Percentiles rank a stretch among this genome's conserved stretches.
Conservation (phyloP, 1,140 invertebrate species). For the Holotrichia oblita region DNA sequence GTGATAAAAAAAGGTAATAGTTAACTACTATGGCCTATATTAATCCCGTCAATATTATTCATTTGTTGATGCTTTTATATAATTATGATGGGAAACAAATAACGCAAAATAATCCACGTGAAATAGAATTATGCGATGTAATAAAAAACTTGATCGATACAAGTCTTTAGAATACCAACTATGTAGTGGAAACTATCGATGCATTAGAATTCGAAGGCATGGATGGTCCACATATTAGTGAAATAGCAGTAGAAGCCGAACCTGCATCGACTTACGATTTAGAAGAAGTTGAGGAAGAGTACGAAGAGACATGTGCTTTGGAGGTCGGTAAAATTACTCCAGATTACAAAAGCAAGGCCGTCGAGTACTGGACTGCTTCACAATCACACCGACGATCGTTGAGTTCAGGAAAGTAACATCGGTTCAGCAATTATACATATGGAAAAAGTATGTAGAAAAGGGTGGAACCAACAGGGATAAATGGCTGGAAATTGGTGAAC, state of each 20-base stretch:
- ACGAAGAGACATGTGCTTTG: neutral
- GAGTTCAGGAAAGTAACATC: neutral
- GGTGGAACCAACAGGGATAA: neutral
- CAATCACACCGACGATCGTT: neutral
- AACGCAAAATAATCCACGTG: constrained; percentile 4
- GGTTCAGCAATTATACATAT: constrained; percentile 3
- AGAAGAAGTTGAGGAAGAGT: neutral
- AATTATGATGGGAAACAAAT: constrained; percentile 3
- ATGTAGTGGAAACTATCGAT: neutral
- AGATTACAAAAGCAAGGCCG: neutral
- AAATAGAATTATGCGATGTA: neutral
- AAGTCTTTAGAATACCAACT: neutral
- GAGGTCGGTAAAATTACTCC: neutral
- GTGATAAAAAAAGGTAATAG: too few relatives aligned
- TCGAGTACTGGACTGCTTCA: neutral
- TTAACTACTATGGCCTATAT: too few relatives aligned
- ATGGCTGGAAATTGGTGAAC: neutral
- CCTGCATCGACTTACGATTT: constrained; percentile 3
- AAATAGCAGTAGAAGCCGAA: neutral
- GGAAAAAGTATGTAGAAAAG: constrained; percentile 10
- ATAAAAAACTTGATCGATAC: constrained; percentile 5
- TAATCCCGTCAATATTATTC: neutral
- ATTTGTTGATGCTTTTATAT: too few relatives aligned
- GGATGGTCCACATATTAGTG: neutral
- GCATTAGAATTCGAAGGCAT: neutral